Percentiles rank a stretch among this genome's conserved stretches.
Conservation (phyloP, 2,113 vertebrate genomes). For the Oceanodroma tethys region DNA sequence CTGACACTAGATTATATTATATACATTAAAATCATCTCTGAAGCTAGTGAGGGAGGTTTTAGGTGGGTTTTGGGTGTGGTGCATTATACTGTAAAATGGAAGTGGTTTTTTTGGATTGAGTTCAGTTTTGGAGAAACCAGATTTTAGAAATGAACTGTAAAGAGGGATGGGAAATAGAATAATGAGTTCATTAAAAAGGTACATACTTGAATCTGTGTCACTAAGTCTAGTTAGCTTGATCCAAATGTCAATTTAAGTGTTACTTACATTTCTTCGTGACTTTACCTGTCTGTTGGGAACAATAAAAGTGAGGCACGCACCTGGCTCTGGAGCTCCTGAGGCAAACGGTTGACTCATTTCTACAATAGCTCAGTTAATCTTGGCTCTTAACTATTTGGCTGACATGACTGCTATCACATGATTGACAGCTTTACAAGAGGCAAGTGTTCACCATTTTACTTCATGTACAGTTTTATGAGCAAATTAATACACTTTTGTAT, state of each 20-base stretch:
- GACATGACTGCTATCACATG: neutral
- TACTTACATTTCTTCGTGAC: neutral
- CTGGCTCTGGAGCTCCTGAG: neutral
- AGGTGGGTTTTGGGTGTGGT: neutral
- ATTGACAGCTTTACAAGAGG: neutral
- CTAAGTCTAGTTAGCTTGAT: neutral
- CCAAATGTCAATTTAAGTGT: neutral
- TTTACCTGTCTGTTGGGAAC: neutral
- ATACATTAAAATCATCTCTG: neutral
- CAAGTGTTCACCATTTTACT: neutral
- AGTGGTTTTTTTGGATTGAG: neutral
- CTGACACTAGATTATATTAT: neutral
- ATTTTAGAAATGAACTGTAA: neutral
- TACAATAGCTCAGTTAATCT: neutral
- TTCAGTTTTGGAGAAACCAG: neutral
- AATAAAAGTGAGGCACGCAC: neutral
- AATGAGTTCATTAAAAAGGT: neutral
- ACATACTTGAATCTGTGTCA: neutral
- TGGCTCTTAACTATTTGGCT: neutral
- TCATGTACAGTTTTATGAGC: neutral
- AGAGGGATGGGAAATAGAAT: neutral
- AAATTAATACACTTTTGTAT: neutral
- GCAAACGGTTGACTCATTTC: neutral
- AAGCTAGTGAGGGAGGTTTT: neutral
- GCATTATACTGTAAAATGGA: neutral